Percentiles rank a stretch among this genome's conserved stretches.
phyloP scores from a whole-genome alignment of 2,888 invertebrate genomes.

The Dysmachus trigonus region DNA sequence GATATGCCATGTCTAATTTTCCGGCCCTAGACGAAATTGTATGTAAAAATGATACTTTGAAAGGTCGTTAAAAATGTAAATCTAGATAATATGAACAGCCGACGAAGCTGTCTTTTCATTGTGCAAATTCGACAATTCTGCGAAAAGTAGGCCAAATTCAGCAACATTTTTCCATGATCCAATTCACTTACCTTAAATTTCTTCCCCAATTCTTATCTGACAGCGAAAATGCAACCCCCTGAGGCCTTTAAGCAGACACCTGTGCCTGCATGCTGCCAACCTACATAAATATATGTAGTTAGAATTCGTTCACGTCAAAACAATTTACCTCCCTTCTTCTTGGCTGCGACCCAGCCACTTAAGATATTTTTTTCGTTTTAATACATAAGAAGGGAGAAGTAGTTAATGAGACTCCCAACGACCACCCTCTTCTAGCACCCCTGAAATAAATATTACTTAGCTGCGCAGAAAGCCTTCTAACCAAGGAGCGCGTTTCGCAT shows the following conservation, averaged over 20 bases:
- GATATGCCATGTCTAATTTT: not conserved
- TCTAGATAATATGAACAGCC: not conserved
- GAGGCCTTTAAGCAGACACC: not conserved
- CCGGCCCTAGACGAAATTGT: not conserved
- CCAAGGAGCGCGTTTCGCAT: not conserved
- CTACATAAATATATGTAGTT: not conserved
- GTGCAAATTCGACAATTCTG: not conserved
- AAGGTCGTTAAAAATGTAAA: not conserved
- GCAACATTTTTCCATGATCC: not conserved
- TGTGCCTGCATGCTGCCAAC: not conserved
- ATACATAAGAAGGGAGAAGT: not conserved
- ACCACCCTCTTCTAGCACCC: not conserved
- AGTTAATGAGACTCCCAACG: not conserved
- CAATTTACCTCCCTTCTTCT: not conserved
- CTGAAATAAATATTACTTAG: not conserved
- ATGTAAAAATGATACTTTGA: not conserved
- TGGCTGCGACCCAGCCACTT: not conserved
- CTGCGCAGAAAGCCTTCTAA: not conserved
- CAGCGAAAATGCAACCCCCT: not conserved
- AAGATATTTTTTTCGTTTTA: not conserved
- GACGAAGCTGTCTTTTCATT: not conserved
- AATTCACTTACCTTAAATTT: not conserved
- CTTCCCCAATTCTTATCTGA: not conserved
- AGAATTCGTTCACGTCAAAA: not conserved
- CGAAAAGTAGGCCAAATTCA: no score